Conservation (phyloP, 2,888 invertebrate genomes). For the Ophion slaviceki region DNA sequence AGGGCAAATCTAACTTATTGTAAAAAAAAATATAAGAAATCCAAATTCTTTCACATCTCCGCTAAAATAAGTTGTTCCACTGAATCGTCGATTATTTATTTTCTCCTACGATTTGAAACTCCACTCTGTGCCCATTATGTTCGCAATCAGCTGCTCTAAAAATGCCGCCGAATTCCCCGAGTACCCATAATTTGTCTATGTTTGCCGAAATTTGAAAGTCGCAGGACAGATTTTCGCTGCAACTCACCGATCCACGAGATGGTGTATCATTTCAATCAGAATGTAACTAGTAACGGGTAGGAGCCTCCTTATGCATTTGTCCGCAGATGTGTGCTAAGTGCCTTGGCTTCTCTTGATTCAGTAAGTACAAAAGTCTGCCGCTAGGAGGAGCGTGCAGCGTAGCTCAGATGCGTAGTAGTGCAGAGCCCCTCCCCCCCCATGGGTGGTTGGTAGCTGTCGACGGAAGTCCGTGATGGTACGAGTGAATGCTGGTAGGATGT, state of each 20-base stretch:
- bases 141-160: no score
- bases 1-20: no score
- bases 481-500: conserved; percentile 43
- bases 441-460: conserved; percentile 59
- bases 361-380: conserved; percentile 36
- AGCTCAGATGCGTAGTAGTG: conserved; percentile 14
- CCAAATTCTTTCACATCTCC: no score
- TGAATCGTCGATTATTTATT: no score
- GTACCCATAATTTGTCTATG: no score
- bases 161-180: no score
- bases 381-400: conserved; percentile 19
- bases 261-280: not conserved
- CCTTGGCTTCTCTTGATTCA: not conserved
- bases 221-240: not conserved
- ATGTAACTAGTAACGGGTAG: not conserved
- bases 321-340: not conserved
- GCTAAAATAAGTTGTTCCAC: no score
- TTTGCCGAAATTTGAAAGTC: not conserved
- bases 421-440: not conserved
- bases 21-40: no score
- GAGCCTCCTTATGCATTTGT: not conserved
- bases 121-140: no score
- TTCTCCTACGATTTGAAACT: no score
- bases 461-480: conserved; percentile 49
- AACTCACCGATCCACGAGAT: not conserved